Evolutionary conservation across 2,888 invertebrate species (phyloP).

Genomic region (Brachynemurus nebulosus): DNA sequence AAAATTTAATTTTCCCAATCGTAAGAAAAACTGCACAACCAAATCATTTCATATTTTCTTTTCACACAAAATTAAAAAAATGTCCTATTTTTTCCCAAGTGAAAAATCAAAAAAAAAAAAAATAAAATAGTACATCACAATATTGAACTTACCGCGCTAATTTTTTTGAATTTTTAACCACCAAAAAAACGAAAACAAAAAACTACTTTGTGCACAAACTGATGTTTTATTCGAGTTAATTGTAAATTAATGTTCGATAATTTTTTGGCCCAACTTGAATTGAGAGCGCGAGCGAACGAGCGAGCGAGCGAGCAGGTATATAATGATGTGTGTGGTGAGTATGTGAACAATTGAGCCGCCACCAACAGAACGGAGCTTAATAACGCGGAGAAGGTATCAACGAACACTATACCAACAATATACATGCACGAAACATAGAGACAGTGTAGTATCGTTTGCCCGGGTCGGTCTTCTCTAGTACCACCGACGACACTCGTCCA

Average conservation of each 20-base stretch:
- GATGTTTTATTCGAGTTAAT: too few relatives aligned
- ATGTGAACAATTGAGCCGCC: too few relatives aligned
- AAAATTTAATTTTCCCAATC: too few relatives aligned
- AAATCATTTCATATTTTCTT: too few relatives aligned
- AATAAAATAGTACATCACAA: too few relatives aligned
- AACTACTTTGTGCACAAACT: not conserved
- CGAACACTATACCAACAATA: too few relatives aligned
- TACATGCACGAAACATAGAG: not conserved
- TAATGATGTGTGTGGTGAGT: not conserved
- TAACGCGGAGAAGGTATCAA: not conserved
- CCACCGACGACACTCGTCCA: not conserved
- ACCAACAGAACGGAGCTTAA: too few relatives aligned
- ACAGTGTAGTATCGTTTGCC: slow-evolving; percentile 1
- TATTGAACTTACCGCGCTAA: slow-evolving; percentile 2
- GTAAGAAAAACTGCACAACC: too few relatives aligned
- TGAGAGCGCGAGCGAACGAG: not conserved
- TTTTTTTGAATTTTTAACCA: slow-evolving; percentile 1
- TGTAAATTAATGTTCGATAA: not conserved
- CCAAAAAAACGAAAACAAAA: slow-evolving; percentile 1
- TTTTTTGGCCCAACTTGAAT: not conserved
- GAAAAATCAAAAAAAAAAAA: too few relatives aligned
- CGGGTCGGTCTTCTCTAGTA: not conserved
- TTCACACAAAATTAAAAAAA: too few relatives aligned
- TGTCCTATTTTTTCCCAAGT: too few relatives aligned
- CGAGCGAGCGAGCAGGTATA: not conserved